These are phyloP conservation scores for Harpegnathos saltator DNA, from an alignment of 1,140 invertebrate genomes.

Conservation along the genomic window DNA sequence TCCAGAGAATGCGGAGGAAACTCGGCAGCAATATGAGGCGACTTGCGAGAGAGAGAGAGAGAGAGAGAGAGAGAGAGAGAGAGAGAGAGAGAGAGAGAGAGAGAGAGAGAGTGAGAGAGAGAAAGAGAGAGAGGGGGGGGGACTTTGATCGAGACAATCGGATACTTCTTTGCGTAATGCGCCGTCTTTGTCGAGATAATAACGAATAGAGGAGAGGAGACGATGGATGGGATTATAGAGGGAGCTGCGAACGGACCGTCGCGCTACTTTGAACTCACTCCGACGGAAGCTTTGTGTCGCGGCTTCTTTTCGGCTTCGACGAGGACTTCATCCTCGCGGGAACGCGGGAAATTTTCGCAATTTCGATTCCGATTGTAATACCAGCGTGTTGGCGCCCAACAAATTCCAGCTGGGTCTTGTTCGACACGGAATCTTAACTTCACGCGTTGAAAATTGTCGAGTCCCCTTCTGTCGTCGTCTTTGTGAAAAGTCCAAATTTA, in stretches of 20 bases:
- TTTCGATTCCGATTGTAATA: conserved; percentile 20
- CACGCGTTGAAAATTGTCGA: neutral
- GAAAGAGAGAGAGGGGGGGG: too few relatives aligned
- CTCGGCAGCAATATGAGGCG: conserved; percentile 30
- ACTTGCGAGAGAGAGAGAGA: conserved; percentile 34
- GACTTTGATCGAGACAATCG: conserved; percentile 58
- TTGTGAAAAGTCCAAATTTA: neutral
- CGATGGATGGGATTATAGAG: conserved; percentile 8
- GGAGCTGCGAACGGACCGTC: conserved; percentile 30
- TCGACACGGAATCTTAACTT: neutral
- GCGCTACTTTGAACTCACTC: conserved; percentile 12
- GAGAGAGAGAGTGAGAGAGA: too few relatives aligned
- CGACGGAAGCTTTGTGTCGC: conserved; percentile 45
- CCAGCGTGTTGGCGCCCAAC: neutral
- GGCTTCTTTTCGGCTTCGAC: conserved; percentile 4
- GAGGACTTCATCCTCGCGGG: conserved; percentile 31
- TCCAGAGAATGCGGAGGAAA: conserved; percentile 50
- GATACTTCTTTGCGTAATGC: conserved; percentile 48
- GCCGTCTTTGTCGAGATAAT: conserved; percentile 42
- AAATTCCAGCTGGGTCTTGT: conserved; percentile 22
- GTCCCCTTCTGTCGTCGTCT: neutral
- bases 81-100: too few relatives aligned
- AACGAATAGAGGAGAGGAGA: conserved; percentile 45
- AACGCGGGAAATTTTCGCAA: conserved; percentile 15
- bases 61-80: too few relatives aligned